Conservation (phyloP, 2,888 invertebrate species). For the Oscheius sp. region DNA sequence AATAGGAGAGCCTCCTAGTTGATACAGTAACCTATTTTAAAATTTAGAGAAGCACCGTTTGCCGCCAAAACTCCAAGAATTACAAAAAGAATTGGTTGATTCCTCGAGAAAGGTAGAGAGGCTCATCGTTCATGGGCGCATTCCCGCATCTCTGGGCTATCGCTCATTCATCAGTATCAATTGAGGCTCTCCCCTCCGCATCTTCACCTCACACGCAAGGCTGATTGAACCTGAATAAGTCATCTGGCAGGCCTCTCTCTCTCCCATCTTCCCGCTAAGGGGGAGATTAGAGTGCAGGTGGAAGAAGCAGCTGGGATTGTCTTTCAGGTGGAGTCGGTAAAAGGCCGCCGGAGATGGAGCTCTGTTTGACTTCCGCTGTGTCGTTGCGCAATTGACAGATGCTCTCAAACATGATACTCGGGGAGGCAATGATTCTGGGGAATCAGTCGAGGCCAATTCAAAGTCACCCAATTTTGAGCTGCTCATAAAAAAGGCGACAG, state of each 20-base stretch:
- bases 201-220: constrained; percentile 31
- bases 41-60: too few species aligned
- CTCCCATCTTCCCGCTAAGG: neutral
- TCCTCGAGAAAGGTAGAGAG: too few species aligned
- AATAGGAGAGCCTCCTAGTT: too few species aligned
- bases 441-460: too few species aligned
- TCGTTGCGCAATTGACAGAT: constrained; percentile 18
- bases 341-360: constrained; percentile 20
- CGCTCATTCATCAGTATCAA: constrained; percentile 19
- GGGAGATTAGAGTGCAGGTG: constrained; percentile 17
- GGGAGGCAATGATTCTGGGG: too few species aligned
- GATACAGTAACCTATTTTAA: too few species aligned
- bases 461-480: too few species aligned
- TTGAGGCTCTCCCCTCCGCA: constrained; percentile 4
- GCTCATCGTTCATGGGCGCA: too few species aligned
- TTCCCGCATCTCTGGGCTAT: too few species aligned
- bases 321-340: constrained; percentile 13
- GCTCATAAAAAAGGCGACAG: too few species aligned
- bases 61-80: too few species aligned
- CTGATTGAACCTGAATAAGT: constrained; percentile 31
- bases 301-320: neutral
- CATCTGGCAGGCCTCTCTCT: constrained; percentile 14
- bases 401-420: constrained; percentile 4
- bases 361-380: neutral
- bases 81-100: too few species aligned